A percentile compares a stretch with the other conserved stretches of the same genome.
Evolutionary conservation across 2,797 vertebrate species (phyloP).

Genomic region (Gadopsis marmoratus): DNA sequence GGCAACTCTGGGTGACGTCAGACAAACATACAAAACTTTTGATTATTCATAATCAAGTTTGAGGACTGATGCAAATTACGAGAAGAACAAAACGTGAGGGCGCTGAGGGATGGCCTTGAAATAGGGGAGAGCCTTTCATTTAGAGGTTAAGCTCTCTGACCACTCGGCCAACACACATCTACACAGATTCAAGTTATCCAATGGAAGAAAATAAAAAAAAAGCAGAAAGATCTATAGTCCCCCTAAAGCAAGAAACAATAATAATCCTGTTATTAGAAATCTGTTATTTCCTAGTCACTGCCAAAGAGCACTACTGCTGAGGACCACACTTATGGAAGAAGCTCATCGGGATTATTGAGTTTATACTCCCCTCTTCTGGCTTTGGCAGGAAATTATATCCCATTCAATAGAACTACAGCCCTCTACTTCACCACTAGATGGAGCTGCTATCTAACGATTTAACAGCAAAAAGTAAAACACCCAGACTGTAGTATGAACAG

Average conservation of each 20-base stretch:
- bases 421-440: constrained; percentile 60
- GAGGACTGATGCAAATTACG: no score
- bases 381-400: constrained; percentile 11
- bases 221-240: background rate
- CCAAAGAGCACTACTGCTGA: background rate
- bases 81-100: no score
- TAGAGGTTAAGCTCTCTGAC: background rate
- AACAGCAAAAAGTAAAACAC: background rate
- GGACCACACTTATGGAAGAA: background rate
- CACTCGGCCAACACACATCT: background rate
- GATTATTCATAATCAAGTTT: no score
- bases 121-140: background rate
- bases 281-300: background rate
- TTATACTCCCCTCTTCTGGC: constrained; percentile 72
- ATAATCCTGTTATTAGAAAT: background rate
- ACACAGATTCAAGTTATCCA: background rate
- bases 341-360: background rate
- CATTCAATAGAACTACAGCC: fast-evolving
- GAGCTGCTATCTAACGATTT: constrained; percentile 20
- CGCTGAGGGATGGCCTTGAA: no score
- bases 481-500: background rate
- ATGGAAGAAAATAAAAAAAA: background rate
- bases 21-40: no score
- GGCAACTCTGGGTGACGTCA: no score
- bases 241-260: background rate